Percentiles rank a stretch among this genome's conserved stretches.
These are phyloP conservation scores for Bambusicola thoracicus DNA, from an alignment of 2,113 vertebrate species.

Conservation along the genomic window DNA sequence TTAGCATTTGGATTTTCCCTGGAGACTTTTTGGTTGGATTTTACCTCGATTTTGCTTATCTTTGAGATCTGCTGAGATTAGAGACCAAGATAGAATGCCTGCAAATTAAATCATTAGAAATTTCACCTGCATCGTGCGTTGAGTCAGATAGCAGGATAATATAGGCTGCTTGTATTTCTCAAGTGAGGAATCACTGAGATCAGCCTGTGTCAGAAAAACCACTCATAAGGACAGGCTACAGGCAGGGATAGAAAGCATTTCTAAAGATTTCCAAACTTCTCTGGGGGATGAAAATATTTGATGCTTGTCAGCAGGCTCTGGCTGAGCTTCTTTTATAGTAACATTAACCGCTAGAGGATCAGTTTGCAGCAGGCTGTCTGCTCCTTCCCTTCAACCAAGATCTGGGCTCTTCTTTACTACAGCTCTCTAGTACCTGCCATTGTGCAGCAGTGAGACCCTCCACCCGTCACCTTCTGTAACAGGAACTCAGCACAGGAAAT, in stretches of 20 bases:
- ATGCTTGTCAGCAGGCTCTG: neutral
- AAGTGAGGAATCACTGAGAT: slow-evolving; percentile 34
- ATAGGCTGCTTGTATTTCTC: slow-evolving; percentile 21
- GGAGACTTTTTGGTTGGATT: neutral
- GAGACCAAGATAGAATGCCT: slow-evolving; percentile 20
- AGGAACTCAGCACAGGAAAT: neutral
- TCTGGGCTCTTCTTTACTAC: neutral
- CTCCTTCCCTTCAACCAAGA: neutral
- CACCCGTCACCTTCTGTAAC: neutral
- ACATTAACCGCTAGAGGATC: neutral
- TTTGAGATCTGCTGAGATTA: slow-evolving; percentile 37
- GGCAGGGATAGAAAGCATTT: neutral
- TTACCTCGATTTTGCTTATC: slow-evolving; percentile 38
- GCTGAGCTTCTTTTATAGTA: neutral
- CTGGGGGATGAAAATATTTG: neutral
- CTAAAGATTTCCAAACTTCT: neutral
- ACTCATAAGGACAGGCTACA: neutral
- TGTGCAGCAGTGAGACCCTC: neutral
- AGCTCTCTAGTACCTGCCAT: neutral
- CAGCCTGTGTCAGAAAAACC: slow-evolving; percentile 30
- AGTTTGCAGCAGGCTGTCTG: neutral
- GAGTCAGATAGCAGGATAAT: slow-evolving; percentile 46
- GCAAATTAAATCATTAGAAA: slow-evolving; percentile 25
- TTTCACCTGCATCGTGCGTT: slow-evolving; percentile 22
- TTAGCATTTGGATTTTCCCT: slow-evolving; percentile 9